phyloP scores from a whole-genome alignment of 2,113 vertebrate species.

The Heteronetta atricapilla region DNA sequence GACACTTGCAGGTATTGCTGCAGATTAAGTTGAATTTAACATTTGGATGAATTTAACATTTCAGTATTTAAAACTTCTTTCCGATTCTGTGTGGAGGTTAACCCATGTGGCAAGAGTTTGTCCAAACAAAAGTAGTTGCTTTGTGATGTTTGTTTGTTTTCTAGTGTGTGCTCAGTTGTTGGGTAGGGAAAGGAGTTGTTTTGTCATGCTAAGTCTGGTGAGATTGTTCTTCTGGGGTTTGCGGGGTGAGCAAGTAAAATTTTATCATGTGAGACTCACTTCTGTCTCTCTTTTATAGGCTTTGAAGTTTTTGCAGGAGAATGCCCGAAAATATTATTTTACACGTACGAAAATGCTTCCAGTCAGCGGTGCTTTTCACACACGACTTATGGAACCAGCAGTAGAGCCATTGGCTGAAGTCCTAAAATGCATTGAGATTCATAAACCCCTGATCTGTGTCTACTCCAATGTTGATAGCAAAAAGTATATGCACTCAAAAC shows the following conservation, averaged over 20 bases:
- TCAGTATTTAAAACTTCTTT: neutral
- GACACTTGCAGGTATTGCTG: constrained; percentile 85
- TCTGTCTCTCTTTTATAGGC: constrained; percentile 77
- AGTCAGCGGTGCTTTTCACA: constrained; percentile 94
- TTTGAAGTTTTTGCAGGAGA: constrained; percentile 88
- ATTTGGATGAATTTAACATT: neutral
- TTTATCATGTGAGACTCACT: neutral
- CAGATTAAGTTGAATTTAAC: neutral
- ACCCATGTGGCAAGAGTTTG: fast-evolving
- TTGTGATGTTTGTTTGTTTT: neutral
- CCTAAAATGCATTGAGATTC: constrained; percentile 79
- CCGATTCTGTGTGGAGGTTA: neutral
- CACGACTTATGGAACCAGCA: constrained; percentile 86
- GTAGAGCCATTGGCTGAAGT: constrained; percentile 79
- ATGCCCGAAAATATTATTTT: constrained; percentile 82
- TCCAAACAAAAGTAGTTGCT: neutral
- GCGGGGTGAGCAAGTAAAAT: neutral
- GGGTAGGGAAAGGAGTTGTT: neutral
- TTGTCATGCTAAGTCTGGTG: fast-evolving
- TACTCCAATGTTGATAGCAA: constrained; percentile 88
- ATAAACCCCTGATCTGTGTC: constrained; percentile 84
- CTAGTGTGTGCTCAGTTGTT: neutral
- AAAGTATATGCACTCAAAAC: constrained; percentile 81
- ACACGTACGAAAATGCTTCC: constrained; percentile 80
- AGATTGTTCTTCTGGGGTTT: neutral